Percentiles rank a stretch among this genome's conserved stretches.
Conservation (phyloP, 2,113 vertebrate species). For the Myocastor coypus region DNA sequence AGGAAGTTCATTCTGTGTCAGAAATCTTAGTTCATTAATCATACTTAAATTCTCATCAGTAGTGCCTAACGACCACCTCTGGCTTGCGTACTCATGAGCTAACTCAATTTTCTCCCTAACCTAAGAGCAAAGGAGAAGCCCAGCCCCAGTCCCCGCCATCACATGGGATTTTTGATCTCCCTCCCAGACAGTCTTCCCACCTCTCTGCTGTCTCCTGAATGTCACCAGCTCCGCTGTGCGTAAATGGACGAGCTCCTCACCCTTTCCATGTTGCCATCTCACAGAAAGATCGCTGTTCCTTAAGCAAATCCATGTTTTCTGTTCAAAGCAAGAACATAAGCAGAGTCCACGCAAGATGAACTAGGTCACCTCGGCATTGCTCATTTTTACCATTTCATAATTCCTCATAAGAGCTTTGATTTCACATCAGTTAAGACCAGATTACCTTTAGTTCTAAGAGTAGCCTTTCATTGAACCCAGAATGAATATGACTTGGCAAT, state of each 20-base stretch:
- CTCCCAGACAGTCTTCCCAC: background rate
- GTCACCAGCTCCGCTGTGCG: background rate
- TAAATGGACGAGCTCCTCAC: background rate
- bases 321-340: background rate
- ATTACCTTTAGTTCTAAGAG: background rate
- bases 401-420: background rate
- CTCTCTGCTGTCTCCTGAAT: background rate
- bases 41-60: background rate
- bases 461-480: background rate
- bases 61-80: background rate
- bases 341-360: background rate
- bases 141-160: background rate
- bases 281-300: background rate
- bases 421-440: background rate
- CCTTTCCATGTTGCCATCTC: background rate
- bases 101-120: background rate
- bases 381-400: background rate
- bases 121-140: background rate
- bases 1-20: background rate
- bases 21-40: background rate
- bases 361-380: background rate
- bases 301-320: background rate
- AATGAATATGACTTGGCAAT: background rate
- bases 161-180: background rate
- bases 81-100: background rate